Evolutionary conservation across 2,888 invertebrate genomes (phyloP).

Genomic region (Xanthia togata): DNA sequence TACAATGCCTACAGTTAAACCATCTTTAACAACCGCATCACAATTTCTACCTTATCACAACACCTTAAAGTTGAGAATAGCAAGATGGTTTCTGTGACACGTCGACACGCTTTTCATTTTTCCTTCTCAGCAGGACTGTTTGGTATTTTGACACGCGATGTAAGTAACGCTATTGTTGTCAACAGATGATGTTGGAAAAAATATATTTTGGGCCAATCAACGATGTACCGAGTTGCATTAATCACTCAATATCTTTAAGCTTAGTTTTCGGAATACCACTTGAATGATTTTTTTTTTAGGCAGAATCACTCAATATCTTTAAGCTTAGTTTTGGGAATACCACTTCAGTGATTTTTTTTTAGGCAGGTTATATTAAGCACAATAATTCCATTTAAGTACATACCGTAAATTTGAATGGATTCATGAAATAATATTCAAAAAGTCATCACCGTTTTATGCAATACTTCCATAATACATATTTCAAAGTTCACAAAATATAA

Average conservation of each 20-base stretch:
- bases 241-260: too few species aligned
- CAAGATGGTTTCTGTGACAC: background rate
- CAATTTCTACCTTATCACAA: slow-evolving; percentile 17
- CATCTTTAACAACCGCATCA: slow-evolving; percentile 2
- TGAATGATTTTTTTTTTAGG: too few species aligned
- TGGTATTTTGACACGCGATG: slow-evolving; percentile 53
- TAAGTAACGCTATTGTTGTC: slow-evolving; percentile 39
- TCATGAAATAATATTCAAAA: background rate
- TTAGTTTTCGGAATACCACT: too few species aligned
- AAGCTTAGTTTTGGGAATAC: too few species aligned
- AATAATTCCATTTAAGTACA: background rate
- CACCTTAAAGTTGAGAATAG: background rate
- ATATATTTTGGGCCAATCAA: slow-evolving; percentile 23
- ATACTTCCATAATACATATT: background rate
- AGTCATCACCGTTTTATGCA: background rate
- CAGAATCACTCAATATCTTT: too few species aligned
- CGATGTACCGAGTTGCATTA: background rate
- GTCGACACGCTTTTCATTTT: slow-evolving; percentile 41
- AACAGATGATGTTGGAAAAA: slow-evolving; percentile 24
- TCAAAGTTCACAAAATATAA: background rate
- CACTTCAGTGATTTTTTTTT: too few species aligned
- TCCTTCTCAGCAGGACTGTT: slow-evolving; percentile 36
- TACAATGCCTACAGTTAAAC: slow-evolving; percentile 31
- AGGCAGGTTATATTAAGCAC: too few species aligned
- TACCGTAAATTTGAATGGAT: background rate